These are phyloP conservation scores for Spodoptera exigua DNA, from an alignment of 2,888 invertebrate species.

Conservation along the genomic window DNA sequence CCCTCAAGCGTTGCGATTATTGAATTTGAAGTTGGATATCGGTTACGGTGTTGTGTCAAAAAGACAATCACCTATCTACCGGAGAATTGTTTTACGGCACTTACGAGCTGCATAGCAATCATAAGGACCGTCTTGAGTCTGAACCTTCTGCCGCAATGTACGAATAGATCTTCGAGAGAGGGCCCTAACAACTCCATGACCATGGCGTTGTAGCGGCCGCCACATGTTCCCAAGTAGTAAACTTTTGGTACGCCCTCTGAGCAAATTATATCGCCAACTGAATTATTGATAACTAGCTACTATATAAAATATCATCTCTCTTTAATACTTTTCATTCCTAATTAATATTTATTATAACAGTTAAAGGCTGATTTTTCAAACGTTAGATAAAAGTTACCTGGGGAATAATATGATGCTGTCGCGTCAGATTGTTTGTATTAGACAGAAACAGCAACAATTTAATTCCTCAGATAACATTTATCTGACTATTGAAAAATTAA, in stretches of 20 bases:
- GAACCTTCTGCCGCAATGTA: constrained; percentile 99
- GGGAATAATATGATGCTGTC: too few relatives aligned
- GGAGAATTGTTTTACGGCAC: constrained; percentile 70
- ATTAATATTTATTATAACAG: too few relatives aligned
- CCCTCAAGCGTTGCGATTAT: constrained; percentile 70
- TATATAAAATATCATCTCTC: neutral
- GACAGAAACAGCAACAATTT: too few relatives aligned
- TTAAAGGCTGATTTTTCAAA: too few relatives aligned
- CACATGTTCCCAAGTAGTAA: constrained; percentile 99
- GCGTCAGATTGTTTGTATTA: too few relatives aligned
- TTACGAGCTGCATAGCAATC: constrained; percentile 99
- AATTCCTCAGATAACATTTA: too few relatives aligned
- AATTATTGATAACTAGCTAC: constrained; percentile 42
- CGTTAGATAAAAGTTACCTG: too few relatives aligned
- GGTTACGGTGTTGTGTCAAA: constrained; percentile 82
- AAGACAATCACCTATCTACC: constrained; percentile 66
- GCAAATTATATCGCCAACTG: constrained; percentile 70
- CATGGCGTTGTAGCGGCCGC: constrained; percentile 99
- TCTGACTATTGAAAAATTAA: too few relatives aligned
- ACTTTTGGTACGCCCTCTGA: constrained; percentile 99
- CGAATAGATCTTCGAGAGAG: constrained; percentile 99
- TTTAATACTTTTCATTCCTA: too few relatives aligned
- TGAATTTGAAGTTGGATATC: constrained; percentile 72
- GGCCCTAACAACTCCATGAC: constrained; percentile 99
- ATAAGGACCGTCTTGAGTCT: constrained; percentile 98